These are phyloP conservation scores for Siphlonurus alternatus DNA, from an alignment of 2,888 invertebrate genomes.

Conservation along the genomic window DNA sequence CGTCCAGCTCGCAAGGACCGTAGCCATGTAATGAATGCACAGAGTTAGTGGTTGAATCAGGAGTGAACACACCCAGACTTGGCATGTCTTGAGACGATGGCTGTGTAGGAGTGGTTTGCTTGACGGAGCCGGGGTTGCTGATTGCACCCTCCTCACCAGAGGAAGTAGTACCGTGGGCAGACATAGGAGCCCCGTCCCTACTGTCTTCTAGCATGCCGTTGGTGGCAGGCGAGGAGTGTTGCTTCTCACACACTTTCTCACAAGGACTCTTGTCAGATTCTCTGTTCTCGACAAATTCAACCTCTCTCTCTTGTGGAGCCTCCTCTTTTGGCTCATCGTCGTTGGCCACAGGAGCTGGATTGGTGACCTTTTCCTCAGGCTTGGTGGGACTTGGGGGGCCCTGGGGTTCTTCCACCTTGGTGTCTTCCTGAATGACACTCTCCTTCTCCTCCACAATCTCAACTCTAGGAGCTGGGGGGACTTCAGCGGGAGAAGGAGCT, in stretches of 20 bases:
- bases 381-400: background rate
- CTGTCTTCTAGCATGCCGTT: background rate
- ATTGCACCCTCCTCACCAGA: slow-evolving; percentile 10
- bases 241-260: background rate
- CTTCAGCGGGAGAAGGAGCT: background rate
- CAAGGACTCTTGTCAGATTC: background rate
- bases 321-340: background rate
- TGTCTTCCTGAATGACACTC: background rate
- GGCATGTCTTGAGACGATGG: slow-evolving; percentile 37
- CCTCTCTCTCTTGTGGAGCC: no score
- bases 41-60: slow-evolving; percentile 67
- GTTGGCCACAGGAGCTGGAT: background rate
- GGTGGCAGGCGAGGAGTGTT: background rate
- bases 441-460: background rate
- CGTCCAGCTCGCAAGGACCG: slow-evolving; percentile 61
- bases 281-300: background rate
- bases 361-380: background rate
- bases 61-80: slow-evolving; percentile 75
- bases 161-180: background rate
- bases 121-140: slow-evolving; percentile 25
- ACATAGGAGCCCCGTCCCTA: background rate
- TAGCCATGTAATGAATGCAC: slow-evolving; percentile 56
- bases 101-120: slow-evolving; percentile 29
- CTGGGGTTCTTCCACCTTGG: background rate
- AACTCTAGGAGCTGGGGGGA: background rate